phyloP scores from a whole-genome alignment of 2,113 vertebrate genomes.

The Scalopus aquaticus region DNA sequence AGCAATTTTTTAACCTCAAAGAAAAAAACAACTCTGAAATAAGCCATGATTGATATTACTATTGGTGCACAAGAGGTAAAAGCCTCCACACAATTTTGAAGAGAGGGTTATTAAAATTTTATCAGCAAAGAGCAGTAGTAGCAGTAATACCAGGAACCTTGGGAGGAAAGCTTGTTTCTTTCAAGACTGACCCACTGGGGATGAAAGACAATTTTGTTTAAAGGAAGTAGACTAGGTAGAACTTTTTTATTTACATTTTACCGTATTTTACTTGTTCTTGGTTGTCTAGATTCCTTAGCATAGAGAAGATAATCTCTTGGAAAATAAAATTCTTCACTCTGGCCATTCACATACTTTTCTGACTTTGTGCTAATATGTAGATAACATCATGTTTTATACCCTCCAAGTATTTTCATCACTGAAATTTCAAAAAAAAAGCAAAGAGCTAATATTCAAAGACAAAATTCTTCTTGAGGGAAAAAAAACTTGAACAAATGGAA shows the following conservation, averaged over 20 bases:
- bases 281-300: not conserved
- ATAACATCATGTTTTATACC: conserved; percentile 5
- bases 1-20: not conserved
- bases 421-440: conserved; percentile 34
- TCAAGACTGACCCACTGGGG: not conserved
- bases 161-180: not conserved
- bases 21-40: not conserved
- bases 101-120: conserved; percentile 21
- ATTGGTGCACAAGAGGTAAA: not conserved
- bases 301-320: not conserved
- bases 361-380: not conserved
- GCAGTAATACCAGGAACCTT: not conserved
- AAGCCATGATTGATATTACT: conserved; percentile 1
- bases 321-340: not conserved
- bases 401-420: not conserved
- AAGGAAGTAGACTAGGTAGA: not conserved
- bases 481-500: conserved; percentile 2
- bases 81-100: not conserved
- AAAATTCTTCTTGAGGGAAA: conserved; percentile 10
- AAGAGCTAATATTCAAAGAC: conserved; percentile 48
- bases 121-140: not conserved
- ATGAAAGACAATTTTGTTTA: conserved; percentile 16
- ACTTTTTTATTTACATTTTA: not conserved
- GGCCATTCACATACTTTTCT: not conserved
- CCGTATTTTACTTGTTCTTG: not conserved